Conservation (phyloP, 2,888 invertebrate species). For the Tillus elongatus region DNA sequence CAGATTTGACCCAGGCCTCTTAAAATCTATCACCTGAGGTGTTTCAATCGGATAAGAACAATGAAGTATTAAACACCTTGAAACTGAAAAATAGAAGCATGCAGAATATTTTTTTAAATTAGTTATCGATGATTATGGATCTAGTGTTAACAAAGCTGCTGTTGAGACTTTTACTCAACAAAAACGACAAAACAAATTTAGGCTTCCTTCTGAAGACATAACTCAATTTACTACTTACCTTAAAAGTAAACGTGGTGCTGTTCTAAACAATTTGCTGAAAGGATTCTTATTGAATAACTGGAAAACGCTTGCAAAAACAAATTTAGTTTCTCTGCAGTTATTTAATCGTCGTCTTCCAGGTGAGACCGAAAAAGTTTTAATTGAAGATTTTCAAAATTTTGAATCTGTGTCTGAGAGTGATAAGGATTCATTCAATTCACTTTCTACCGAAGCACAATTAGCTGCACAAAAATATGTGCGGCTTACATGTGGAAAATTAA, state of each 20-base stretch:
- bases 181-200: constrained; percentile 8
- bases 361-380: constrained; percentile 11
- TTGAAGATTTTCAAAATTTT: too few species aligned
- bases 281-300: background rate
- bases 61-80: constrained; percentile 17
- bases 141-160: constrained; percentile 17
- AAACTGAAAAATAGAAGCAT: constrained; percentile 11
- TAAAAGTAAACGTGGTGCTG: constrained; percentile 11
- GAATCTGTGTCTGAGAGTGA: too few species aligned
- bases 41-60: too few species aligned
- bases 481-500: constrained; percentile 10
- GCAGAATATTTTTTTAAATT: constrained; percentile 19
- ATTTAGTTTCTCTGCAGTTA: constrained; percentile 13
- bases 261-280: too few species aligned
- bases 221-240: constrained; percentile 7
- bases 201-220: constrained; percentile 11
- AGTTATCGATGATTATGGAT: constrained; percentile 14
- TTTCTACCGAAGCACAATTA: constrained; percentile 6
- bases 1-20: too few species aligned
- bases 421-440: constrained; percentile 5
- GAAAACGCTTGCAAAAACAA: constrained; percentile 5
- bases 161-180: constrained; percentile 4
- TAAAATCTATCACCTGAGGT: too few species aligned
- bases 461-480: constrained; percentile 11
- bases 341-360: constrained; percentile 15